Conservation (phyloP, 1,140 invertebrate genomes). For the Leptonema lineaticorne region DNA sequence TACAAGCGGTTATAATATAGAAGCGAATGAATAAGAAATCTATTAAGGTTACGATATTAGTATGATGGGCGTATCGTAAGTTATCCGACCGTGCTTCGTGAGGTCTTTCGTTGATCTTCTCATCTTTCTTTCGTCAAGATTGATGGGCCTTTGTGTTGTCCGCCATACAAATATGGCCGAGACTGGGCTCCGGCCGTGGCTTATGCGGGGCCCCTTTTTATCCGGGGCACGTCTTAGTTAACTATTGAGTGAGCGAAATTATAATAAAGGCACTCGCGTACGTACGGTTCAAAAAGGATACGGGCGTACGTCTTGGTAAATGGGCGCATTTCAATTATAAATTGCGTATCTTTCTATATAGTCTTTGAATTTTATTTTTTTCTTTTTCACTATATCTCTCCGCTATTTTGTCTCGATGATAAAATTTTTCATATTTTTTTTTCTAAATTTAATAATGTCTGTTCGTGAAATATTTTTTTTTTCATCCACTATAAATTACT, state of each 20-base stretch:
- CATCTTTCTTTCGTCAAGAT: conserved; percentile 21
- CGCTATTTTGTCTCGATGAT: too few species aligned
- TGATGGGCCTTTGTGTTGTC: conserved; percentile 23
- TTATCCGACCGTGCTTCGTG: conserved; percentile 4
- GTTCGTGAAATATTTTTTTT: too few species aligned
- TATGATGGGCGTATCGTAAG: conserved; percentile 18
- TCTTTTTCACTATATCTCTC: too few species aligned
- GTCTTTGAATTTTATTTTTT: too few species aligned
- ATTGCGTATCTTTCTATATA: too few species aligned
- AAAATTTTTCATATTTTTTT: too few species aligned
- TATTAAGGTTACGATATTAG: conserved; percentile 7
- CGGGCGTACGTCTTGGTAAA: too few species aligned
- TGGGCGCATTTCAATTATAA: too few species aligned
- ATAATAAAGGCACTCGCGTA: conserved; percentile 1
- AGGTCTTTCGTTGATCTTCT: conserved; percentile 18
- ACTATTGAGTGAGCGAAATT: conserved; percentile 15
- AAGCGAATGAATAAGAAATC: conserved; percentile 5
- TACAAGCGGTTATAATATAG: too few species aligned
- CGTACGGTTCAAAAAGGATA: neutral
- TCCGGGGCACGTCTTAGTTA: conserved; percentile 21
- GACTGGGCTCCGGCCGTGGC: neutral
- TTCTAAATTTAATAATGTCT: too few species aligned
- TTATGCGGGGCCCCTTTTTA: conserved; percentile 11
- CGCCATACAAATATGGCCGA: conserved; percentile 8
- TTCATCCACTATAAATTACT: too few species aligned